A percentile compares a stretch with the other conserved stretches of the same genome.
Evolutionary conservation across 2,113 vertebrate species (phyloP).

Genomic region (Mesocricetus auratus): DNA sequence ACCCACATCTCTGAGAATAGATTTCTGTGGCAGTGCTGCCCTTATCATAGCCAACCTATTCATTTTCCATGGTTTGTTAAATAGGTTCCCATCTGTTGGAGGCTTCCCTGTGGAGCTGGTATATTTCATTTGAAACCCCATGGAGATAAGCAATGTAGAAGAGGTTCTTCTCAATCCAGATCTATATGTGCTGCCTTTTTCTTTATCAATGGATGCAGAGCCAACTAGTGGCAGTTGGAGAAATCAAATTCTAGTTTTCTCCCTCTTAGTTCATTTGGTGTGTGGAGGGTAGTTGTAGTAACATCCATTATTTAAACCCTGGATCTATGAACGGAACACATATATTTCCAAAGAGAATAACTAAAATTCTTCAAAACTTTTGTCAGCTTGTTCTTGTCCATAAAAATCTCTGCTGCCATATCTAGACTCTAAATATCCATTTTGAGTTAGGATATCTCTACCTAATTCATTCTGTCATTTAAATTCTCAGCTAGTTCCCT

Average conservation of each 20-base stretch:
- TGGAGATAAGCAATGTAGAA: slow-evolving; percentile 45
- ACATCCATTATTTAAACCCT: not conserved
- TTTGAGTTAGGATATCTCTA: not conserved
- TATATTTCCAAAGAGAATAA: not conserved
- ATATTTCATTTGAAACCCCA: slow-evolving; percentile 69
- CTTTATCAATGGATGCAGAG: not conserved
- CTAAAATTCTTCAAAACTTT: not conserved
- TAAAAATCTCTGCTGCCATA: not conserved
- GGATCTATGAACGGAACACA: not conserved
- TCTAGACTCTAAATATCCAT: rapidly evolving
- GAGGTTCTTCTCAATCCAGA: not conserved
- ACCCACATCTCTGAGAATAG: slow-evolving; percentile 27
- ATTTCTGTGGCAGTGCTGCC: slow-evolving; percentile 2
- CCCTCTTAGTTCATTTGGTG: not conserved
- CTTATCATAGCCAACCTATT: slow-evolving; percentile 13
- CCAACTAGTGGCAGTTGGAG: not conserved
- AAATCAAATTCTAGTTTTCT: not conserved
- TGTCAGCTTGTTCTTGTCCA: not conserved
- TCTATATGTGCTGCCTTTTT: not conserved
- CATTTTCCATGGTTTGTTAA: slow-evolving; percentile 57
- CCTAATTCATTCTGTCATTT: not conserved
- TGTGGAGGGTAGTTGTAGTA: not conserved
- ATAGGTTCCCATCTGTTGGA: slow-evolving; percentile 59
- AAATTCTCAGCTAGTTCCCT: not conserved
- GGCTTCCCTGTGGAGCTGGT: slow-evolving; percentile 50